Conservation (phyloP, 2,888 invertebrate species). For the Stegophylla sp. region DNA sequence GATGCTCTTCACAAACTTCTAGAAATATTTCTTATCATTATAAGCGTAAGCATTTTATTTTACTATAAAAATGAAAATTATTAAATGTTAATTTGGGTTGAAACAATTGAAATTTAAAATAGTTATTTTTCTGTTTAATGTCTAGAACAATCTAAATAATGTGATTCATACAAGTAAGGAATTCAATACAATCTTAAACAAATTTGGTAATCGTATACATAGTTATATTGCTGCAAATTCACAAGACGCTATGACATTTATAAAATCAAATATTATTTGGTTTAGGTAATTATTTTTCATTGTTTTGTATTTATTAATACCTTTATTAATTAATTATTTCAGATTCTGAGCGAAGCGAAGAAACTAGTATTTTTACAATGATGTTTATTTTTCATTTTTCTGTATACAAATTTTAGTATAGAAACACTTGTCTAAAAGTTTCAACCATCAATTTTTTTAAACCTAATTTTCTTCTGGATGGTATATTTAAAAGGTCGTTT, state of each 20-base stretch:
- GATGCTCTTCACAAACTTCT: slow-evolving; percentile 46
- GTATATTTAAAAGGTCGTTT: no score
- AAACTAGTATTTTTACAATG: no score
- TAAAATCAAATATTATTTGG: slow-evolving; percentile 51
- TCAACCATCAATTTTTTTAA: no score
- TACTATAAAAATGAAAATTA: not conserved
- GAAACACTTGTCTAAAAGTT: no score
- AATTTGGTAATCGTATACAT: slow-evolving; percentile 49
- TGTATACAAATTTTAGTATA: no score
- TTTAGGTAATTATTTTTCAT: slow-evolving; percentile 38
- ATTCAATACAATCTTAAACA: slow-evolving; percentile 51
- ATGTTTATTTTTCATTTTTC: no score
- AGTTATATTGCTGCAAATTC: slow-evolving; percentile 45
- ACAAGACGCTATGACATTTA: slow-evolving; percentile 46
- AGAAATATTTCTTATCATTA: slow-evolving; percentile 46
- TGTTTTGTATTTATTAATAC: no score
- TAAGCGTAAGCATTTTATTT: slow-evolving; percentile 38
- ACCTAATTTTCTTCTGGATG: no score
- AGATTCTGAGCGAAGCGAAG: no score
- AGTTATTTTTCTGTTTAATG: not conserved
- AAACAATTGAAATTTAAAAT: not conserved
- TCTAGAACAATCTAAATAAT: slow-evolving; percentile 49
- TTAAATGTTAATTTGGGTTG: no score
- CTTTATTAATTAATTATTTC: no score
- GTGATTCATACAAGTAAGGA: slow-evolving; percentile 45